Evolutionary conservation across 2,888 invertebrate genomes (phyloP).

Genomic region (Metallyticus violacea): DNA sequence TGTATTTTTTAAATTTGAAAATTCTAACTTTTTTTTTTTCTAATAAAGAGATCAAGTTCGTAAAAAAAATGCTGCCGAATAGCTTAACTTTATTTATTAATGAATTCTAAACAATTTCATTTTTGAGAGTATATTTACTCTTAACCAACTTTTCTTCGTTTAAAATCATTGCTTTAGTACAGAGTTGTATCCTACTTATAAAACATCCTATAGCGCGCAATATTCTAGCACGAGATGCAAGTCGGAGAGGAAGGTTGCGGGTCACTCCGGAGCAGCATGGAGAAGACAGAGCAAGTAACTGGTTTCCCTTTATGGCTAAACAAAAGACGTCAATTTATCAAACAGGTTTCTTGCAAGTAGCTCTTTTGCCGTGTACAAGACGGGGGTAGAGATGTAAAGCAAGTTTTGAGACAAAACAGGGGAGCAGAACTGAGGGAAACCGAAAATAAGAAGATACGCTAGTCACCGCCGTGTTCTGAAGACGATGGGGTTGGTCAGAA

Average conservation of each 20-base stretch:
- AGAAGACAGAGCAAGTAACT: neutral
- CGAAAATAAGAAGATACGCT: neutral
- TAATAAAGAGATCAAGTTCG: no score
- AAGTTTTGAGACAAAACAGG: neutral
- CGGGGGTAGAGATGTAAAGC: neutral
- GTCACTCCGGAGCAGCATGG: neutral
- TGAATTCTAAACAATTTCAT: no score
- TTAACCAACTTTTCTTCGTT: no score
- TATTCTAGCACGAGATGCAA: neutral
- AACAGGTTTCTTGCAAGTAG: neutral
- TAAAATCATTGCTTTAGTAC: no score
- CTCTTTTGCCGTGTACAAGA: neutral
- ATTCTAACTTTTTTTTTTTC: no score
- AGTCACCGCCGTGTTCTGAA: neutral
- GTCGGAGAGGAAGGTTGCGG: neutral
- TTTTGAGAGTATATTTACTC: no score
- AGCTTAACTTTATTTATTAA: no score
- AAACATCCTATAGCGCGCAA: neutral
- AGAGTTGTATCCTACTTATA: no score
- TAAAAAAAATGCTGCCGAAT: no score
- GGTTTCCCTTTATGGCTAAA: neutral
- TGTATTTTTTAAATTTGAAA: no score
- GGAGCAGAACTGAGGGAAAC: neutral
- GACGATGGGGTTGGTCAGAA: neutral
- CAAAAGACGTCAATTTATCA: constrained; percentile 19